Conservation (phyloP, 2,888 invertebrate species). For the Platycheirus albimanus region DNA sequence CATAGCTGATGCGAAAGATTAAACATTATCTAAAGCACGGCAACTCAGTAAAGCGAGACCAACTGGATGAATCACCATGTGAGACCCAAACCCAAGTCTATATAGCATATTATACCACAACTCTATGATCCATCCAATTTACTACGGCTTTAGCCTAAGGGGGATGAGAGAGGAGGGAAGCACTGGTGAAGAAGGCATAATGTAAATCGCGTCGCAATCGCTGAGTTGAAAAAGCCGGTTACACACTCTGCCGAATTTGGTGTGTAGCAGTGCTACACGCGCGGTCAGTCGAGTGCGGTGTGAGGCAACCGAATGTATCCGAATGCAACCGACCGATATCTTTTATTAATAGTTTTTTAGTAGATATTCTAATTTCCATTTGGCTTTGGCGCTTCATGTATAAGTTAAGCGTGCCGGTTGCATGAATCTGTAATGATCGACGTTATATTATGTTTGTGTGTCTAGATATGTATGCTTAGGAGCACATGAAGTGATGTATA, state of each 20-base stretch:
- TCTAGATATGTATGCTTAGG: neutral
- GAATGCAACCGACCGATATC: constrained; percentile 82
- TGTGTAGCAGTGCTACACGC: constrained; percentile 79
- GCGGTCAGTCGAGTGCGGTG: constrained; percentile 83
- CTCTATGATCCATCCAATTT: constrained; percentile 40
- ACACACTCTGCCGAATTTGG: constrained; percentile 74
- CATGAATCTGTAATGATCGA: constrained; percentile 69
- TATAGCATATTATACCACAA: constrained; percentile 37
- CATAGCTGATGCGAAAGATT: constrained; percentile 71
- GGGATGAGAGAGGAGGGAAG: neutral
- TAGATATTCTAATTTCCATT: constrained; percentile 73
- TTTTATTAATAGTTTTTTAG: constrained; percentile 72
- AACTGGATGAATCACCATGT: constrained; percentile 65
- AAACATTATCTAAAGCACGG: constrained; percentile 53
- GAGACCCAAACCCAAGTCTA: constrained; percentile 56
- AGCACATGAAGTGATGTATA: constrained; percentile 13
- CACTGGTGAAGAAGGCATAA: constrained; percentile 20
- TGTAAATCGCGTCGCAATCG: constrained; percentile 62
- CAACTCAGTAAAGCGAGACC: constrained; percentile 64
- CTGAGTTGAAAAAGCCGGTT: constrained; percentile 72
- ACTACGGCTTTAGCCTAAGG: neutral
- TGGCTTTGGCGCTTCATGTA: constrained; percentile 58
- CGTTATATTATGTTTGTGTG: constrained; percentile 21
- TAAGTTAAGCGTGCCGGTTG: constrained; percentile 70
- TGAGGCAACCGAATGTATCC: constrained; percentile 83